Evolutionary conservation across 2,113 vertebrate genomes (phyloP), one percentile per base, ranked within the genome.

Genomic region (Rana temporaria): DNA sequence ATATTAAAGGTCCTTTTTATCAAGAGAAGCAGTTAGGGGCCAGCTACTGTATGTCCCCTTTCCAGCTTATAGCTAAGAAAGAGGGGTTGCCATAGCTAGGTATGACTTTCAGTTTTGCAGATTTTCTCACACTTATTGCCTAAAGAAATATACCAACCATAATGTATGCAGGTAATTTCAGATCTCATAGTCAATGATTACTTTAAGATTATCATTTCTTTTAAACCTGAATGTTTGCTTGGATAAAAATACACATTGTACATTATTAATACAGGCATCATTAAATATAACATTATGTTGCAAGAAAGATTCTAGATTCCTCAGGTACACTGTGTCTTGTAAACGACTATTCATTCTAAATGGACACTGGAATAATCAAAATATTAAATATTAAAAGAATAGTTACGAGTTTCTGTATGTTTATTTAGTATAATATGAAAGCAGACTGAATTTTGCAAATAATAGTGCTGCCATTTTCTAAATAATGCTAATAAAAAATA

Each of bases 401-500:
- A 48, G 42, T 48, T 48, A 14, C 9, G 42, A 48, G 42, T 48
- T 48, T 48, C 5, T 2, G 42, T 48, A 2, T 14, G 42, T 48
- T 48, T 48, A 48, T 48, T 48, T 30, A 30, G 8, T 48, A 11
- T 48, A 48, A 12, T 48, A 48, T 12, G 11, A 12, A 71, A 71
- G 42, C 42, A 53, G 69, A 19, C 42, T 17, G 12, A 16, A 17
- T 72, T 19, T 56, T 24, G 16, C 17, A 20, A 73, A 57, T 57
- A 57, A 17, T 26, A 57, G 70, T 17, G 26, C 52, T 73, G 53
- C 56, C 18, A 8, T 57, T 32, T 73, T 73, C 70, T 57, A 73
- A 73, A 57, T 30, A 56, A 57, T 34, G 32, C 26, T 57, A 57
- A 32, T 55, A 73, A 55, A 53, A 88, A 92, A 90, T 92, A 48